Conservation (phyloP, 2,797 vertebrate genomes). For the Gadopsis bispinosus region DNA sequence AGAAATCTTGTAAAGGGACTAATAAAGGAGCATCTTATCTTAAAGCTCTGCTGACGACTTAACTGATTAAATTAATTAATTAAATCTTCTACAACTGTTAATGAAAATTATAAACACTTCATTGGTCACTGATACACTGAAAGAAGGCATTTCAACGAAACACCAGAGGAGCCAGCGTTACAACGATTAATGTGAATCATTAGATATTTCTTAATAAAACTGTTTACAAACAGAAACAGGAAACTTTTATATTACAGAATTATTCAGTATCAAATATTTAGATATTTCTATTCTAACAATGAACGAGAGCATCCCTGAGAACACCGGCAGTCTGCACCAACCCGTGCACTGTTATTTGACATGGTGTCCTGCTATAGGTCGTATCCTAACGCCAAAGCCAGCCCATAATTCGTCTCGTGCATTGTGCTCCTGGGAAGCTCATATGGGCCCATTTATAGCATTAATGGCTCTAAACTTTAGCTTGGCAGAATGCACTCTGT, state of each 20-base stretch:
- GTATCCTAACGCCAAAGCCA: background rate
- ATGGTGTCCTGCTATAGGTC: background rate
- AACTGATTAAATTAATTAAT: background rate
- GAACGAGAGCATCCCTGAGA: background rate
- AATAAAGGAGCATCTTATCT: too few relatives aligned
- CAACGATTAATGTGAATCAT: too few relatives aligned
- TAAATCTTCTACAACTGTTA: background rate
- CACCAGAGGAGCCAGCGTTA: background rate
- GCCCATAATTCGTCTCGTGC: background rate
- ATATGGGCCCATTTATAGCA: background rate
- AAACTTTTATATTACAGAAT: too few relatives aligned
- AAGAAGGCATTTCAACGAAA: background rate
- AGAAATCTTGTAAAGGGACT: background rate
- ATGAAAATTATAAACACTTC: background rate
- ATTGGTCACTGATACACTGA: too few relatives aligned
- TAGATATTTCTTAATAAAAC: too few relatives aligned
- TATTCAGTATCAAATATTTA: too few relatives aligned
- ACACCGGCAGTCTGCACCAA: background rate
- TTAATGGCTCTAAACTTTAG: background rate
- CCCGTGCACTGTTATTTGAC: too few relatives aligned
- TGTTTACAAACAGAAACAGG: too few relatives aligned
- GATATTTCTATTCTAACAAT: background rate
- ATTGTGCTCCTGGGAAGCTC: background rate
- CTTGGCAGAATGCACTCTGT: slow-evolving; percentile 10
- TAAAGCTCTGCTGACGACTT: background rate